phyloP scores from a whole-genome alignment of 2,113 vertebrate genomes.

The Cheirogaleus medius region DNA sequence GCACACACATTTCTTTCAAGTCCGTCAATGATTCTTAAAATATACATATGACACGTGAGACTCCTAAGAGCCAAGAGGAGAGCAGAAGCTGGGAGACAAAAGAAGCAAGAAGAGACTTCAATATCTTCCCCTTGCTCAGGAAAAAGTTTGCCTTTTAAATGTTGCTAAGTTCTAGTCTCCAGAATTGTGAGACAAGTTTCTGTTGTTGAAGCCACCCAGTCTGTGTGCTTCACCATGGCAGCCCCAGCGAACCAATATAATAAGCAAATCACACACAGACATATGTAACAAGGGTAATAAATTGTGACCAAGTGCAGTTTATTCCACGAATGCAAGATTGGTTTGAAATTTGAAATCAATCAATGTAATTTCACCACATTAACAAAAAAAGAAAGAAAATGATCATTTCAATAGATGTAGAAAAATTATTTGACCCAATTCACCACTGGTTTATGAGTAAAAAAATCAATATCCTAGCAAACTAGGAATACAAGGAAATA shows the following conservation, averaged over 20 bases:
- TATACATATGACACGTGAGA: background rate
- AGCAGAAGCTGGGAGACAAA: background rate
- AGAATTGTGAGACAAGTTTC: background rate
- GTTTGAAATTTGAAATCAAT: background rate
- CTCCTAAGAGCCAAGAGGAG: background rate
- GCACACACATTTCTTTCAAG: background rate
- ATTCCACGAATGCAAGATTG: background rate
- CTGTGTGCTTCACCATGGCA: background rate
- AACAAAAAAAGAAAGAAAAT: background rate
- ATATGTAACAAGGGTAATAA: background rate
- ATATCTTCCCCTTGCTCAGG: background rate
- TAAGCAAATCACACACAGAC: background rate
- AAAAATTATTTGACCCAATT: background rate
- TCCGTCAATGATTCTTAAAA: background rate
- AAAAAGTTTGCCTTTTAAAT: background rate
- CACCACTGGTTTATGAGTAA: background rate
- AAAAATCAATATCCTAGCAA: background rate
- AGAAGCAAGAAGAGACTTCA: background rate
- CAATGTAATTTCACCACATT: background rate
- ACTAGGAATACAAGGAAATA: background rate
- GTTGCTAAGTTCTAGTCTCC: background rate
- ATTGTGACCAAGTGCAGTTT: background rate
- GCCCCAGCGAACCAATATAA: background rate
- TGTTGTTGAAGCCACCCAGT: background rate
- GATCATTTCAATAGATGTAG: background rate